Conservation (phyloP, 2,797 vertebrate species). For the Fundulus diaphanus region DNA sequence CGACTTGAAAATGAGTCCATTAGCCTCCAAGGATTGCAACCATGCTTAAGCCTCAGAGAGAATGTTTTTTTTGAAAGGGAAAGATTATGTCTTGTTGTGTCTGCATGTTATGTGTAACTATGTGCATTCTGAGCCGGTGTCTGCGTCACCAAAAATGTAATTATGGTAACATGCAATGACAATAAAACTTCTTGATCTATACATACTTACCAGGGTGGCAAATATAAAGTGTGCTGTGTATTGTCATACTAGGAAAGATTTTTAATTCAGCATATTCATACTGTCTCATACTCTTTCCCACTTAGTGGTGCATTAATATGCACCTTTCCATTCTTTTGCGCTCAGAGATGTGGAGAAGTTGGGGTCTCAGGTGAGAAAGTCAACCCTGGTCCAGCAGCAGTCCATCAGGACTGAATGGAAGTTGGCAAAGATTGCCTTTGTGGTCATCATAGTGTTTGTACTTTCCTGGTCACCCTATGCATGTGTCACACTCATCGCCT, state of each 20-base stretch:
- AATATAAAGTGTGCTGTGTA: background rate
- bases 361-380: slow-evolving; percentile 83
- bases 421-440: slow-evolving; percentile 90
- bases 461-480: slow-evolving; percentile 92
- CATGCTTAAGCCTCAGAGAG: too few species aligned
- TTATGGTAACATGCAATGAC: too few species aligned
- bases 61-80: too few species aligned
- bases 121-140: too few species aligned
- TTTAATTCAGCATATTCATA: background rate
- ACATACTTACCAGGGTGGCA: background rate
- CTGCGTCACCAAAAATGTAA: too few species aligned
- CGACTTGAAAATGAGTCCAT: too few species aligned
- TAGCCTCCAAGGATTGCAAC: too few species aligned
- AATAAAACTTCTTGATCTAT: too few species aligned
- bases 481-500: slow-evolving; percentile 90
- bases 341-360: slow-evolving; percentile 85
- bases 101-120: too few species aligned
- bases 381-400: slow-evolving; percentile 81
- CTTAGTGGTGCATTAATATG: background rate
- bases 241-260: background rate
- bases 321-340: background rate
- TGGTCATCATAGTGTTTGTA: slow-evolving; percentile 89
- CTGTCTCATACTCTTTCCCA: background rate
- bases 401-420: slow-evolving; percentile 90
- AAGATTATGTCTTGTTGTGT: too few species aligned